Evolutionary conservation across 2,888 invertebrate species (phyloP).

Genomic region (Druceiella hillmani): DNA sequence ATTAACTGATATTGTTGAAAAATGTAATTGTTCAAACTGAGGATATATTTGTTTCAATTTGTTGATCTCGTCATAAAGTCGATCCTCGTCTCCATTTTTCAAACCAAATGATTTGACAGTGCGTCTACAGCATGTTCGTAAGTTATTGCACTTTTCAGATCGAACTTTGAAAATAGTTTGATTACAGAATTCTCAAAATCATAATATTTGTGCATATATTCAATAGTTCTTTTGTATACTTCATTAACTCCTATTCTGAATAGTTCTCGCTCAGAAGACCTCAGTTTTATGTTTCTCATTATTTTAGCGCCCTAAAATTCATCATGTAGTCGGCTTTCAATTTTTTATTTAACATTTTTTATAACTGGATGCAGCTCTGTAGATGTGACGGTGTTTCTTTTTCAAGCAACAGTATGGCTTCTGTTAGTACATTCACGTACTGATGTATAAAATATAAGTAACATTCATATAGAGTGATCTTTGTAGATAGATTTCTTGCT

Average conservation of each 20-base stretch:
- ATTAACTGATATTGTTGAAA: slow-evolving; percentile 5
- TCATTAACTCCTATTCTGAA: slow-evolving; percentile 11
- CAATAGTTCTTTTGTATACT: slow-evolving; percentile 13
- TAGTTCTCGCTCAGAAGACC: slow-evolving; percentile 9
- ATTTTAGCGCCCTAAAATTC: slow-evolving; percentile 12
- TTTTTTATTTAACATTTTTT: too few relatives aligned
- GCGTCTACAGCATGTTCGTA: slow-evolving; percentile 15
- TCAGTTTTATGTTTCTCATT: slow-evolving; percentile 11
- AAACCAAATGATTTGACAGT: slow-evolving; percentile 9
- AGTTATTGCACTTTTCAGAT: slow-evolving; percentile 12
- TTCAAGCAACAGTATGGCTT: too few relatives aligned
- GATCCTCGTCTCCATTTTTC: slow-evolving; percentile 14
- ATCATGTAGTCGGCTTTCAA: slow-evolving; percentile 10
- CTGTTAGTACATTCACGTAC: too few relatives aligned
- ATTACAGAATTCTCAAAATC: slow-evolving; percentile 15
- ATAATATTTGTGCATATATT: slow-evolving; percentile 15
- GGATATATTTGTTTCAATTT: slow-evolving; percentile 10
- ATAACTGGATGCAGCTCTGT: too few relatives aligned
- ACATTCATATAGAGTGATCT: too few relatives aligned
- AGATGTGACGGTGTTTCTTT: too few relatives aligned
- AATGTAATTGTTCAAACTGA: slow-evolving; percentile 1
- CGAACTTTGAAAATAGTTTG: slow-evolving; percentile 13
- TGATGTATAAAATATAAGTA: too few relatives aligned
- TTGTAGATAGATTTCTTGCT: too few relatives aligned
- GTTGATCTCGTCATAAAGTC: slow-evolving; percentile 12